Percentiles rank a stretch among this genome's conserved stretches.
Conservation (phyloP, 2,113 vertebrate genomes). For the Zosterops lateralis region DNA sequence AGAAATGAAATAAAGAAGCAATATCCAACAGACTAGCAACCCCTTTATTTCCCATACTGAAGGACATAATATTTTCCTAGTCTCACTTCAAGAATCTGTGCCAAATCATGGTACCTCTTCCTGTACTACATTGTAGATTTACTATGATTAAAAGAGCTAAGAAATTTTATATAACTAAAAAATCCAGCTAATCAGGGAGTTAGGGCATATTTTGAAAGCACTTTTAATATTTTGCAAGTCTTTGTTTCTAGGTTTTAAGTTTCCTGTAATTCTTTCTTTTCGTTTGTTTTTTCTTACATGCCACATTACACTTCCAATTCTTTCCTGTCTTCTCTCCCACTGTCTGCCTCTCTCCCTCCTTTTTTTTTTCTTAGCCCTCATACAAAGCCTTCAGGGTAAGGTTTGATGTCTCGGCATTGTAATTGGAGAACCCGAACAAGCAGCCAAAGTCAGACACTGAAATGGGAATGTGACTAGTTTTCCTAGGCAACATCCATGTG, state of each 20-base stretch:
- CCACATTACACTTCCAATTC: rapidly evolving
- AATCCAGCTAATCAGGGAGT: neutral
- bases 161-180: neutral
- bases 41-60: neutral
- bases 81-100: neutral
- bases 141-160: neutral
- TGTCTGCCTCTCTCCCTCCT: neutral
- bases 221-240: neutral
- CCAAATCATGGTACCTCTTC: neutral
- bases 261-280: neutral
- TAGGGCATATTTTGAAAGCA: neutral
- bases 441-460: neutral
- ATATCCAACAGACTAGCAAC: neutral
- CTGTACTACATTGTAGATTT: neutral
- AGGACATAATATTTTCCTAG: neutral
- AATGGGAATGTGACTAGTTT: neutral
- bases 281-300: neutral
- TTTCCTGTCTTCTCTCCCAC: neutral
- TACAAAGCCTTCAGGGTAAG: neutral
- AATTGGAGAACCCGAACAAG: neutral
- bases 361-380: neutral
- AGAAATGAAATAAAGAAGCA: neutral
- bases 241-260: neutral
- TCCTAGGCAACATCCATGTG: rapidly evolving
- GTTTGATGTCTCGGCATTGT: neutral